Evolutionary conservation across 2,797 vertebrate genomes (phyloP), one percentile per base, ranked within the genome.

Genomic region (Paramormyrops hopkinsi): DNA sequence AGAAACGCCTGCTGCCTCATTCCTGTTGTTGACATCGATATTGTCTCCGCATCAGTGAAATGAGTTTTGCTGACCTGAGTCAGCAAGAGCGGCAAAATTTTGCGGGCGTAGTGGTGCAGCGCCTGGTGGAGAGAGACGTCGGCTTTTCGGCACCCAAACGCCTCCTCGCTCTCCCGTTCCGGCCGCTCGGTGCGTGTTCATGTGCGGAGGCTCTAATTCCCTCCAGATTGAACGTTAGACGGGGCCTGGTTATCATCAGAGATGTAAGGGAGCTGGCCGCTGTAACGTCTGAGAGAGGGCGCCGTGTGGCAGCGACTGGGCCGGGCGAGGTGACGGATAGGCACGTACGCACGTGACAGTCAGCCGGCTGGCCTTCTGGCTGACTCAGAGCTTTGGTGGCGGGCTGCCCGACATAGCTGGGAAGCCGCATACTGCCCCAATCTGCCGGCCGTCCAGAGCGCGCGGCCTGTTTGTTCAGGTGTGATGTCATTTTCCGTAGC

Each of bases 61-160:
- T 96, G 95, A 95, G 95, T 96, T 95, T 76, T 96, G 95, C 95
- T 96, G 95, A 96, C 96, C 95, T 96, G 95, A 95, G 94, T 96
- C 95, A 95, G 95, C 95, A 96, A 95, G 94, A 95, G 95, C 90
- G 59, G 91, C 94, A 94, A 95, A 95, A 95, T 29, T 29, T 95
- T 96, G 95, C 95, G 95, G 93, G 94, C 94, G 8, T 2, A 8
- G 59, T 12, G 22, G 8, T 4, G 22, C 59, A 3, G 59, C 1
- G 0, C 9, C 29, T 3, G 2, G 3, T 1, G 62, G 25, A 29
- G 62, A 3, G 8, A 65, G 9, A 29, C 3, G 9, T 4, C 0
- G 25, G 25, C 3, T 25, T 65, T 29, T 29, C 9, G 0, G 22
- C 9, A 33, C 25, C 62, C 11, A 4, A 3, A 29, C 25, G 22